These are phyloP conservation scores for Columba livia DNA, from an alignment of 2,113 vertebrate species.

Conservation along the genomic window DNA sequence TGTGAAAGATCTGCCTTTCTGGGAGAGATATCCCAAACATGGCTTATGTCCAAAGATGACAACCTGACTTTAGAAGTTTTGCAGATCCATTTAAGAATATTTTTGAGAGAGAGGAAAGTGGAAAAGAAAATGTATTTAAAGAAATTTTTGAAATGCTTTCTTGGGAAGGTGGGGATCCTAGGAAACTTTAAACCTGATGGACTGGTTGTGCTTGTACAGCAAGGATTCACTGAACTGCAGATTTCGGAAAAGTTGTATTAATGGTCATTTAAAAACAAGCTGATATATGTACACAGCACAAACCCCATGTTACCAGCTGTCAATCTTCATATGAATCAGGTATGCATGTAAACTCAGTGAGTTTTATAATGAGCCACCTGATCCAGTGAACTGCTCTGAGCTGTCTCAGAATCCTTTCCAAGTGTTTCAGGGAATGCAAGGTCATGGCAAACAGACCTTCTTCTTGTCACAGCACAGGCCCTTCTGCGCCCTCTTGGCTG, in stretches of 20 bases:
- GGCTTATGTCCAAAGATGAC: background rate
- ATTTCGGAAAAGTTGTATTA: background rate
- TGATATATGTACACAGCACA: constrained; percentile 2
- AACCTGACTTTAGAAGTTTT: background rate
- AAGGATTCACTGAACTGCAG: background rate
- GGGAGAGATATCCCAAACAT: background rate
- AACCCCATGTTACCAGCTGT: background rate
- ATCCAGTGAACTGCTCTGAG: background rate
- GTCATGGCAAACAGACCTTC: background rate
- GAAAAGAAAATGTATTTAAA: background rate
- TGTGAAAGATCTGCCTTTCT: background rate
- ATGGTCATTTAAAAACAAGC: background rate
- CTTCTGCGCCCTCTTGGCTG: background rate
- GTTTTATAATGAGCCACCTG: constrained; percentile 23
- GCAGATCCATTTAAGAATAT: background rate
- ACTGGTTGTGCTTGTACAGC: background rate
- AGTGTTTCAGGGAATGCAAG: background rate
- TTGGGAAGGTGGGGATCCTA: background rate
- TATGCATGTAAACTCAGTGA: background rate
- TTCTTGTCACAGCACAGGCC: background rate
- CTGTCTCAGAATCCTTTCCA: constrained; percentile 22
- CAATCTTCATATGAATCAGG: background rate
- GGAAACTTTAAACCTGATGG: background rate
- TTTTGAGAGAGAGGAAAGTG: background rate
- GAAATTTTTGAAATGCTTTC: background rate